Evolutionary conservation across 2,888 invertebrate genomes (phyloP), one percentile per base, ranked within the genome.

Genomic region (Drepana falcataria): DNA sequence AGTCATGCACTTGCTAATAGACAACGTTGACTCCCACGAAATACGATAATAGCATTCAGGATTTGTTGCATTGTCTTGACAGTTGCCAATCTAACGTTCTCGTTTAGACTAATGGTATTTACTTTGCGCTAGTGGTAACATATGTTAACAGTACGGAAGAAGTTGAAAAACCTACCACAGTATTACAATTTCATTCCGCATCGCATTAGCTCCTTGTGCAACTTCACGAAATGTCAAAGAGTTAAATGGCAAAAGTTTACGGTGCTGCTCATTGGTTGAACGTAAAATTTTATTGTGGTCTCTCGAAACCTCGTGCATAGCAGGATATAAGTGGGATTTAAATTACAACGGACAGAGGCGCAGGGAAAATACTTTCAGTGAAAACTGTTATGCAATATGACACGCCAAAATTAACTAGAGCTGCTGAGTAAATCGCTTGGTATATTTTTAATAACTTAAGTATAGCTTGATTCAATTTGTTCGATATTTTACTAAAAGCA

Each of bases 211-310:
- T 44, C 62, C 69, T 66, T 67, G 63, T 54, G 73, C 65, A 77
- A 75, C 71, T 73, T 59, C 66, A 67, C 60, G 67, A 76, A 77
- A 77, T 78, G 77, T 75, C 75, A 78, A 71, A 72, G 67, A 68
- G 65, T 69, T 68, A 75, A 79, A 81, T 81, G 74, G 73, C 72
- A 59, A 79, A 79, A 81, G 79, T 81, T 79, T 68, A 71, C 55
- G 58, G 63, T 61, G 64, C 61, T 65, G 58, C 64, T 64, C 65
- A 69, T 67, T 68, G 69, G 69, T 69, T 65, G 61, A 60, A 59
- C 57, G 62, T 66, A 65, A 73, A 71, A 74, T 67, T 67, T 69
- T 64, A 69, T 68, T 61, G 64, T 55, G 60, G 53, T 67, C 65
- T 66, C 61, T 59, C 63, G 57, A 55, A 60, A 59, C 53, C 53